Conservation (phyloP, 2,888 invertebrate genomes). For the Hanleya hanleyi region DNA sequence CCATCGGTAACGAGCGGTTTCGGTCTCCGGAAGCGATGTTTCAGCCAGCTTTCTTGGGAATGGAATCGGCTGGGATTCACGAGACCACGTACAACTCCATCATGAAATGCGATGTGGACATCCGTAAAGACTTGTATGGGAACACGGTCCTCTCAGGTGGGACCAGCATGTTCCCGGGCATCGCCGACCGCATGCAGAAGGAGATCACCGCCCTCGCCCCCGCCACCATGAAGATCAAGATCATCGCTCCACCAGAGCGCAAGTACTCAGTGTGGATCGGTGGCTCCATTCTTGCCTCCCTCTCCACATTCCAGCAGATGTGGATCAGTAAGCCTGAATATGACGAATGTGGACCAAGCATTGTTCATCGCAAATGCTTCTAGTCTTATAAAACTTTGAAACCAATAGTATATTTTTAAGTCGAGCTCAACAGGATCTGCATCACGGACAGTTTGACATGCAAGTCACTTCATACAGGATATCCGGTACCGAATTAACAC, state of each 20-base stretch:
- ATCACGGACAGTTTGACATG: too few species aligned
- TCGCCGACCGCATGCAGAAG: slow-evolving; percentile 98
- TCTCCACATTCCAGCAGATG: slow-evolving; percentile 67
- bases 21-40: slow-evolving; percentile 69
- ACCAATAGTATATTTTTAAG: too few species aligned
- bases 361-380: slow-evolving; percentile 94
- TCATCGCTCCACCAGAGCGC: slow-evolving; percentile 69
- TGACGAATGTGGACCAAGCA: slow-evolving; percentile 69
- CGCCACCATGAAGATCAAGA: slow-evolving; percentile 79
- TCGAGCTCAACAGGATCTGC: too few species aligned
- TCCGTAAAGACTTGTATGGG: slow-evolving; percentile 62
- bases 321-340: slow-evolving; percentile 69
- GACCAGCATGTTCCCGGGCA: slow-evolving; percentile 97
- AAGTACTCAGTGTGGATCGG: slow-evolving; percentile 70
- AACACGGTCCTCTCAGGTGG: slow-evolving; percentile 86
- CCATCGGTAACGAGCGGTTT: slow-evolving; percentile 70
- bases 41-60: slow-evolving; percentile 70
- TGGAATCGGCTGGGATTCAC: slow-evolving; percentile 58
- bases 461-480: too few species aligned
- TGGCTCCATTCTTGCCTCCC: slow-evolving; percentile 65
- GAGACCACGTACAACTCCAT: slow-evolving; percentile 65
- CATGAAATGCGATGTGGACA: slow-evolving; percentile 66
- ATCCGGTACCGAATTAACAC: too few species aligned
- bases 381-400: too few species aligned
- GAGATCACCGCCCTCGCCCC: slow-evolving; percentile 90